Evolutionary conservation across 2,888 invertebrate species (phyloP).

Genomic region (Ommatoiulus sabulosus): DNA sequence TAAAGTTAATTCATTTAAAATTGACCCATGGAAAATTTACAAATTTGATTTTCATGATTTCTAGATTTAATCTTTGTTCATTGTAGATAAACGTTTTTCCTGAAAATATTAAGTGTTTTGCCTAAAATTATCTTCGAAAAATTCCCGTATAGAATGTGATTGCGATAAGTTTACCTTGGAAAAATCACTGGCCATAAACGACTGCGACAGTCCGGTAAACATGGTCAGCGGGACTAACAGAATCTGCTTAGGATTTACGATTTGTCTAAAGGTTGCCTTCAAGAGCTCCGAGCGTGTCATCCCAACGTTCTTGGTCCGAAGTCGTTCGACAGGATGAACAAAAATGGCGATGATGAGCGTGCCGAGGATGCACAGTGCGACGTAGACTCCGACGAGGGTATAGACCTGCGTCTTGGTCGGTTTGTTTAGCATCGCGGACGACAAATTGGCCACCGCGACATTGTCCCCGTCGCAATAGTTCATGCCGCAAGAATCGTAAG

Average conservation of each 20-base stretch:
- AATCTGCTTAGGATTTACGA: conserved; percentile 90
- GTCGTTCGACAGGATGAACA: conserved; percentile 42
- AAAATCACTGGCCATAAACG: conserved; percentile 86
- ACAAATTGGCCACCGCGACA: background rate
- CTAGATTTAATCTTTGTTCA: too few species aligned
- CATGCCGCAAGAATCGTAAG: conserved; percentile 50
- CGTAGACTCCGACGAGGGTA: conserved; percentile 53
- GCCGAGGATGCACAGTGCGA: conserved; percentile 49
- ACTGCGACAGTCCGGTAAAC: conserved; percentile 98
- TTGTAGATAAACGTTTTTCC: too few species aligned
- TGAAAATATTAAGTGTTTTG: too few species aligned
- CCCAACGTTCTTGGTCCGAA: background rate
- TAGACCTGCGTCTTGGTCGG: conserved; percentile 47
- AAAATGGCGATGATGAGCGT: conserved; percentile 55
- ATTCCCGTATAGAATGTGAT: too few species aligned
- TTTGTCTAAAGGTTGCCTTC: conserved; percentile 79
- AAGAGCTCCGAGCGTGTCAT: background rate
- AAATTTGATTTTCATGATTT: too few species aligned
- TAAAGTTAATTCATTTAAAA: too few species aligned
- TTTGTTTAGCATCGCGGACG: background rate
- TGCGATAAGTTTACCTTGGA: conserved; percentile 66
- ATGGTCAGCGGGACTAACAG: conserved; percentile 93
- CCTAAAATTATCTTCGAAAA: too few species aligned
- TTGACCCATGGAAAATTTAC: too few species aligned
- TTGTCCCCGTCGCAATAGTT: conserved; percentile 50